Base-by-base conservation (phyloP, 2,797 vertebrate genomes). In the Lerista edwardsae region DNA sequence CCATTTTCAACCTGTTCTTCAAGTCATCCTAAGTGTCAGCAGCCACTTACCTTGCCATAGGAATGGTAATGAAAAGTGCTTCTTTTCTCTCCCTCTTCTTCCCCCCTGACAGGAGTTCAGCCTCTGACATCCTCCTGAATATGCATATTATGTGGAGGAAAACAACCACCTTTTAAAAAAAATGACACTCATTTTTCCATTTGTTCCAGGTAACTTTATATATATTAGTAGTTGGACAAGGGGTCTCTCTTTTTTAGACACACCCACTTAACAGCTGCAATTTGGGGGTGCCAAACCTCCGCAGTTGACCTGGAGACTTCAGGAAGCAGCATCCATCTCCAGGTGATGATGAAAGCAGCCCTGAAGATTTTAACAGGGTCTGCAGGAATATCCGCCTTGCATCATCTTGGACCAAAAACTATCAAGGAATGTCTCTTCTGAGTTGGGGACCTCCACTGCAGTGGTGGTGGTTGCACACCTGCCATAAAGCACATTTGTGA, bases 1-100 rank as follows among this genome's bases (percentile, higher is more conserved):
- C 23, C 55, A 86, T 87, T 64, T 77, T 84, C 73, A 71, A 64
- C 29, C 85, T 85, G 34, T 79, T 90, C 82, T 79, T 90, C 75
- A 41, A 83, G 73, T 25, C 90, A 67, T 85, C 7, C 1, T 65
- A 75, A 41, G 36, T 76, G 34, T 59, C 59, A 61, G 47, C 59
- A 27, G 36, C 65, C 29, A 73, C 51, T 79, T 65, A 65, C n/a
- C 23, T 27, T 23, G 41, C 34, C 2, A 23, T 31, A 2, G 4
- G 15, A 29, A 12, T n/a, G n/a, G 21, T n/a, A 80, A 81, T 80
- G 34, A 72, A 80, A 14, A 31, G 79, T 68, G 15, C 27, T 14
- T 0, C 3, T 85, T 85, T 6, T 4, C 27, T 31, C 8, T 87
- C 80, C 21, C 27, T 11, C 2, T 76, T 84, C 83, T 89, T 61